Evolutionary conservation across 2,888 invertebrate genomes (phyloP), one percentile per base, ranked within the genome.

Genomic region (Tenthredo notha): DNA sequence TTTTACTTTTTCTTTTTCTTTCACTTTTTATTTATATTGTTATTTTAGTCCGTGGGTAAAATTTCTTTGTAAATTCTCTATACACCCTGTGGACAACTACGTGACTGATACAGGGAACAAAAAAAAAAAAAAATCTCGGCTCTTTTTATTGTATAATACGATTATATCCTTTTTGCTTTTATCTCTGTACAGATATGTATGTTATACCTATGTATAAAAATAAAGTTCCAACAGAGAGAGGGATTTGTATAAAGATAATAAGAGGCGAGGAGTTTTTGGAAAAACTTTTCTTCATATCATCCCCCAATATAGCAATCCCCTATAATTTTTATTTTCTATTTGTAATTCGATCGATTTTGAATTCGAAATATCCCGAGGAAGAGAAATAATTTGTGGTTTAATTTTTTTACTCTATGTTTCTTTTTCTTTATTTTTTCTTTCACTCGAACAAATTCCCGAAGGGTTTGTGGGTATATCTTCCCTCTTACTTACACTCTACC

Each of bases 31-130:
- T 72, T 72, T 72, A 15, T 72, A n/a, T 72, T 72, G 12, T 61
- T 12, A 25, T 61, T 61, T 61, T 25, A 12, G 4, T 4, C 50
- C 29, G 50, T 75, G 25, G 75, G 21, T 29, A 77, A 77, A 77
- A 77, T 77, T 77, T 77, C 77, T 77, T 77, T 77, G 77, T 77
- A 54, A 33, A 77, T 77, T 77, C 29, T 50, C 12, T 18, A 67
- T 18, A 67, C 67, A 67, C 33, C 77, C 12, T 15, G 77, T n/a
- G 25, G 12, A 47, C 15, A 50, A 75, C 47, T 21, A 75, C 75
- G 75, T 75, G 47, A 75, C 47, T 75, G 18, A 47, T 47, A 15
- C 47, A 4, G 47, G 47, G 4, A 33, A 33, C 2, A 33, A 33
- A 15, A 40, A 33, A 33, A 33, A 33, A 15, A 40, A 74, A 37